These are phyloP conservation scores for Cheilosia impressa DNA, from an alignment of 2,888 invertebrate species.

Conservation along the genomic window DNA sequence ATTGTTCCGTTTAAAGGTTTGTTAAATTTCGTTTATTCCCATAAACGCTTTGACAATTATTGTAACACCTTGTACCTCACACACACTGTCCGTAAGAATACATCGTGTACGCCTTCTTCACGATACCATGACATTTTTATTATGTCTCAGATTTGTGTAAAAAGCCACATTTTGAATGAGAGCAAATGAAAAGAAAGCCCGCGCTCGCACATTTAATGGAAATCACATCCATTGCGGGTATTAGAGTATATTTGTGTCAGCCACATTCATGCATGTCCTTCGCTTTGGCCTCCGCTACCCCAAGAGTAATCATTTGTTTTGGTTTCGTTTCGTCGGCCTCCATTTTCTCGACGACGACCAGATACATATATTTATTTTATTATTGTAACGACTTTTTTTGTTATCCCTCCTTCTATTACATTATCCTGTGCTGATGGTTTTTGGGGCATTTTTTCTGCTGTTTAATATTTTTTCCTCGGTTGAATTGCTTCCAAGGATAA, in stretches of 20 bases:
- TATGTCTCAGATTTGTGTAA: not conserved
- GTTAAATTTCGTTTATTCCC: too few species aligned
- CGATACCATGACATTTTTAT: too few species aligned
- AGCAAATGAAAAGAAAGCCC: not conserved
- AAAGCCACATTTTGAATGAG: constrained; percentile 16
- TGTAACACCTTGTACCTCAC: too few species aligned
- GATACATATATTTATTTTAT: constrained; percentile 19
- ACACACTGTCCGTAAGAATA: too few species aligned
- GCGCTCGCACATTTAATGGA: constrained; percentile 40
- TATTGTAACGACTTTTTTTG: constrained; percentile 45
- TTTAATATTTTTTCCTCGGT: constrained; percentile 7
- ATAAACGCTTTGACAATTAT: too few species aligned
- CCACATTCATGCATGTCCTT: constrained; percentile 38
- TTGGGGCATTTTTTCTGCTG: constrained; percentile 11
- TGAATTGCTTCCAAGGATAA: constrained; percentile 62
- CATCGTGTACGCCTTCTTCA: too few species aligned
- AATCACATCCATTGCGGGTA: constrained; percentile 49
- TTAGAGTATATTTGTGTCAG: constrained; percentile 34
- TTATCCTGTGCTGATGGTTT: constrained; percentile 23
- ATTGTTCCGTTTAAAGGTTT: too few species aligned
- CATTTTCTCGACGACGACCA: not conserved
- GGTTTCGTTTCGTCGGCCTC: not conserved
- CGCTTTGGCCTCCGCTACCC: constrained; percentile 9
- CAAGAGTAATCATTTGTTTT: constrained; percentile 41
- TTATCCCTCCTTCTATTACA: not conserved